Evolutionary conservation across 2,113 vertebrate genomes (phyloP), one percentile per base, ranked within the genome.

Genomic region (Nasalis larvatus): DNA sequence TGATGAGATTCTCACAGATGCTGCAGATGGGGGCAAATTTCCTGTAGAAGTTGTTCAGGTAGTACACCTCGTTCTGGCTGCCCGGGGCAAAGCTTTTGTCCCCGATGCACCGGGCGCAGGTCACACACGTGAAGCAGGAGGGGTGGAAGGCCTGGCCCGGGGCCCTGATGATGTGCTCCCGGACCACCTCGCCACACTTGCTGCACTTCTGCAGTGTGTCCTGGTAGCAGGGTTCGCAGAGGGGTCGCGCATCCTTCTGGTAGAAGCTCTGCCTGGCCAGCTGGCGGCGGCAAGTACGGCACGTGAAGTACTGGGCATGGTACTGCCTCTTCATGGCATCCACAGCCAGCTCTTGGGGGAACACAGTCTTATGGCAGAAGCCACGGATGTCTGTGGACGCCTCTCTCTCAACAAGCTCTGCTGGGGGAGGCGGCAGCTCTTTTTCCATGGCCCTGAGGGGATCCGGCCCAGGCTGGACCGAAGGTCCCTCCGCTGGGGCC

Each of bases 11-110:
- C 78, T 98, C 52, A 2, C 99, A 99, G 96, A 98, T 99, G 0
- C 98, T 98, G 96, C 99, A 99, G 12, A 99, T 94, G 0, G 98
- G 98, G 0, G 99, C 99, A 0, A 99, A 99, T 98, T 99, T 99
- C 99, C 99, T 99, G 98, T 99, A 99, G 89, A 99, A 99, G 98
- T 99, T 99, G 0, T 99, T 98, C 78, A 99, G 98, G 12, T 99
- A 99, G 97, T 99, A 99, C 56, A 99, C 99, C 18, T 99, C 99
- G 0, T 99, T 99, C 95, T 98, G 98, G 35, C 99, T 98, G 0
- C 99, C 99, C 98, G 99, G 98, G 0, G 99, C 99, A 2, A 99
- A 99, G 80, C 98, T 98, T 98, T 99, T 99, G 0, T 99, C 96
- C 32, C 99, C 99, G 0, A 99, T 99, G 97, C 98, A 98, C 68